Conservation (phyloP, 2,797 vertebrate species). For the Pangasius krempfi region DNA sequence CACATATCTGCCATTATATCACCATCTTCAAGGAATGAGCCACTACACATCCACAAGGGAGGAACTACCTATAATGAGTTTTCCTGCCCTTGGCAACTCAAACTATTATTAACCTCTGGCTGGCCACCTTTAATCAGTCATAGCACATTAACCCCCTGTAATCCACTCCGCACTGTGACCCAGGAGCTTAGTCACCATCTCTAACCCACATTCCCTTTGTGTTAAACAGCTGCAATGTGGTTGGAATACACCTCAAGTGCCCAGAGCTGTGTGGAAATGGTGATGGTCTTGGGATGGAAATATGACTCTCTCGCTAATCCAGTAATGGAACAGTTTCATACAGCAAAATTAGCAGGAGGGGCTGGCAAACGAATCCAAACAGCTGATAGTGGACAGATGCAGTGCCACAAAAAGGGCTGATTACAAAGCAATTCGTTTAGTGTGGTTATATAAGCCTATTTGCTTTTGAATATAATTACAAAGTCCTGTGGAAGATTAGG, state of each 20-base stretch:
- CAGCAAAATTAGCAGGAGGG: neutral
- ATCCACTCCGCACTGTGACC: constrained; percentile 33
- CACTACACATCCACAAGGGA: constrained; percentile 32
- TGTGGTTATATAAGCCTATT: neutral
- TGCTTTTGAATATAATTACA: constrained; percentile 27
- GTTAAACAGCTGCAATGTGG: constrained; percentile 16
- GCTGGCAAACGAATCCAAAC: constrained; percentile 4
- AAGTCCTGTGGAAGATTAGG: neutral
- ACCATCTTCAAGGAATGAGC: constrained; percentile 12
- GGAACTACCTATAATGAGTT: constrained; percentile 49
- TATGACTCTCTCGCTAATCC: constrained; percentile 13
- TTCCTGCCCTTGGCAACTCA: constrained; percentile 50
- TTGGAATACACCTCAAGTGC: neutral
- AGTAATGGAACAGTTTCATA: constrained; percentile 24
- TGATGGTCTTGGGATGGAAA: neutral
- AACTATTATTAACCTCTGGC: constrained; percentile 52
- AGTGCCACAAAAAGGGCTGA: constrained; percentile 17
- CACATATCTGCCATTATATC: constrained; percentile 38
- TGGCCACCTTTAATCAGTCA: constrained; percentile 38
- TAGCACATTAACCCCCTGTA: constrained; percentile 40
- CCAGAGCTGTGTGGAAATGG: neutral
- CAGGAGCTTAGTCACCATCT: constrained; percentile 29
- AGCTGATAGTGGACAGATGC: constrained; percentile 14
- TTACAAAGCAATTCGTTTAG: neutral
- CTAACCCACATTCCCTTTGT: constrained; percentile 49